Percentiles rank a stretch among this genome's conserved stretches.
These are phyloP conservation scores for Drosophila leonis DNA, from an alignment of 2,888 invertebrate genomes.

Conservation along the genomic window DNA sequence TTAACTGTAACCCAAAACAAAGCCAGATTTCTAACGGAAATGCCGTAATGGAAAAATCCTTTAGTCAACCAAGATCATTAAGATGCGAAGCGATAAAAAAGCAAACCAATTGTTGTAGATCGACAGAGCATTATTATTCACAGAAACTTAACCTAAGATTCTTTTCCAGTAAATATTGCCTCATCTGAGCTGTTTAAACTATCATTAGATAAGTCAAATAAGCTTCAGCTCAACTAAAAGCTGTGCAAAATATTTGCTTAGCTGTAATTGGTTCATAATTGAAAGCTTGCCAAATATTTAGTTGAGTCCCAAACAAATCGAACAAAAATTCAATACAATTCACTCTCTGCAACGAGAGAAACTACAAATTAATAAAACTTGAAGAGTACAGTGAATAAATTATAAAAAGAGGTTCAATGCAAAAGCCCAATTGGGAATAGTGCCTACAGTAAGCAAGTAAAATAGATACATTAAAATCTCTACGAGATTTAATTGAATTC, in stretches of 20 bases:
- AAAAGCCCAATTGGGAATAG: conserved; percentile 45
- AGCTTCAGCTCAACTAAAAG: conserved; percentile 55
- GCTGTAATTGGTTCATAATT: conserved; percentile 67
- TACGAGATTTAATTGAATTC: conserved; percentile 49
- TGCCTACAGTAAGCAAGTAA: conserved; percentile 15
- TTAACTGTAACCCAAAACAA: conserved; percentile 29
- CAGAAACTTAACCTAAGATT: conserved; percentile 1
- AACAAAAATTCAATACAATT: conserved; percentile 1
- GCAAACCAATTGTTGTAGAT: neutral
- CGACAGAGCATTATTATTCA: neutral
- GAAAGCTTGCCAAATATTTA: conserved; percentile 55
- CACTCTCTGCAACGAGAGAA: conserved; percentile 18
- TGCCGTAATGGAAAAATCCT: conserved; percentile 30
- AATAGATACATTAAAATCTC: conserved; percentile 29
- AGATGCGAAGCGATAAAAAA: conserved; percentile 29
- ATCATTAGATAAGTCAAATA: conserved; percentile 48
- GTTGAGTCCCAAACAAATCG: conserved; percentile 2
- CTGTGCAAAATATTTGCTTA: conserved; percentile 61
- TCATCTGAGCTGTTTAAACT: conserved; percentile 51
- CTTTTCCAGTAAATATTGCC: conserved; percentile 18
- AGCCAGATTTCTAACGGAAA: conserved; percentile 33
- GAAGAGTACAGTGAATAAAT: conserved; percentile 15
- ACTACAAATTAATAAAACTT: conserved; percentile 2
- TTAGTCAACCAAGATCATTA: conserved; percentile 26
- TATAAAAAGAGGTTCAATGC: neutral